Evolutionary conservation across 2,113 vertebrate genomes (phyloP).

Genomic region (Gobius niger): DNA sequence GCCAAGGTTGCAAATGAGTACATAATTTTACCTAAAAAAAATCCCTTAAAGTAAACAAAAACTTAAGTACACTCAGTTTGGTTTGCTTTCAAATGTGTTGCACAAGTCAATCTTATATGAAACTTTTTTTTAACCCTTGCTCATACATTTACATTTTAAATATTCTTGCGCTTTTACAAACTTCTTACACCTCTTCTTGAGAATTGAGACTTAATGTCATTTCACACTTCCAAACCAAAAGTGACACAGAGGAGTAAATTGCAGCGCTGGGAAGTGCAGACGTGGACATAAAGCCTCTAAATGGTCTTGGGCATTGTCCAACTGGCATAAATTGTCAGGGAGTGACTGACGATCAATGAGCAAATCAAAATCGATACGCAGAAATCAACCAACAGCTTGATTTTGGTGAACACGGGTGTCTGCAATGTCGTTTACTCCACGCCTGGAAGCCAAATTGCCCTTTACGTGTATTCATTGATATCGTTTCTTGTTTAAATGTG

Average conservation of each 20-base stretch:
- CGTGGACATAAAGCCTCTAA: background rate
- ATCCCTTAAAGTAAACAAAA: background rate
- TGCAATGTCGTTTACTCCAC: conserved; percentile 17
- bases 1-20: background rate
- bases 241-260: background rate
- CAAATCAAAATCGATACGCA: conserved; percentile 34
- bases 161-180: background rate
- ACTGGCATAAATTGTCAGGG: background rate
- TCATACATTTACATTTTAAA: background rate
- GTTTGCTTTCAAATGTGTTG: too few relatives aligned
- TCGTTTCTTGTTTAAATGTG: conserved; percentile 17
- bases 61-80: too few relatives aligned
- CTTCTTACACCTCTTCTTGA: background rate
- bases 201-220: background rate
- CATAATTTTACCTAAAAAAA: background rate
- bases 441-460: conserved; percentile 16
- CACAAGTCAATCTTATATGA: too few relatives aligned
- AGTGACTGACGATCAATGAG: background rate
- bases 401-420: conserved; percentile 12
- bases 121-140: background rate
- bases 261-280: background rate
- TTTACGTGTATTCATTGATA: conserved; percentile 17
- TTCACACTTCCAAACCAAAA: background rate
- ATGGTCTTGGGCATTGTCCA: background rate
- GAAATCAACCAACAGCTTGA: background rate